Conservation (phyloP, 2,113 vertebrate species). For the Phylloscopus whistleri region DNA sequence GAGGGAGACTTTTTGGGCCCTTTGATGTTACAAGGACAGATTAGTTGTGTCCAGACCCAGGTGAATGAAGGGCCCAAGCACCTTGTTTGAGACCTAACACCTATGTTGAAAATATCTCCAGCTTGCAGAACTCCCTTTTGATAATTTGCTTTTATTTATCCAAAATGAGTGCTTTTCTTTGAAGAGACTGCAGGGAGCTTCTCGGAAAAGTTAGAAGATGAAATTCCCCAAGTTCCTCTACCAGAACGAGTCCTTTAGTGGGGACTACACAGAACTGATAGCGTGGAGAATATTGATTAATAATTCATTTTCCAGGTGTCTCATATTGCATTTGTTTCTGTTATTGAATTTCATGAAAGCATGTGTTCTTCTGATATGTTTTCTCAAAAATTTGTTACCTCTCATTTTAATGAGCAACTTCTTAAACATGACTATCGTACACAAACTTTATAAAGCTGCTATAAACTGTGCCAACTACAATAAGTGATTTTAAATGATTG, state of each 20-base stretch:
- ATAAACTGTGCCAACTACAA: neutral
- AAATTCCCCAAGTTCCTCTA: neutral
- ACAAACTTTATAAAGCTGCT: neutral
- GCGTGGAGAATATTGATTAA: neutral
- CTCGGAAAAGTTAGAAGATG: neutral
- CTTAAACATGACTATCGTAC: rapidly evolving
- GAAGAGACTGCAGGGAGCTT: neutral
- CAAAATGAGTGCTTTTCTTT: neutral
- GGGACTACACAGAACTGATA: neutral
- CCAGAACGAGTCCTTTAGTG: neutral
- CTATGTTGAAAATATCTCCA: rapidly evolving
- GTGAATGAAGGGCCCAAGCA: neutral
- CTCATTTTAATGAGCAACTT: neutral
- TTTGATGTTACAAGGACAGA: neutral
- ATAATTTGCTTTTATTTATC: neutral
- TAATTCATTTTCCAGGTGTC: neutral
- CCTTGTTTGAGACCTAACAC: neutral
- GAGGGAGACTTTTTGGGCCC: neutral
- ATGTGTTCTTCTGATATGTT: neutral
- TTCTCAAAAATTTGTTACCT: neutral
- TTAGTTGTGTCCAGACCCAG: no score
- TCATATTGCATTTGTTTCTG: neutral
- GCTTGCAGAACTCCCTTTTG: neutral
- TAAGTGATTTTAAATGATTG: neutral
- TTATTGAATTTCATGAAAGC: neutral